Conservation (phyloP, 1,140 invertebrate genomes). For the Eumeta japonica region DNA sequence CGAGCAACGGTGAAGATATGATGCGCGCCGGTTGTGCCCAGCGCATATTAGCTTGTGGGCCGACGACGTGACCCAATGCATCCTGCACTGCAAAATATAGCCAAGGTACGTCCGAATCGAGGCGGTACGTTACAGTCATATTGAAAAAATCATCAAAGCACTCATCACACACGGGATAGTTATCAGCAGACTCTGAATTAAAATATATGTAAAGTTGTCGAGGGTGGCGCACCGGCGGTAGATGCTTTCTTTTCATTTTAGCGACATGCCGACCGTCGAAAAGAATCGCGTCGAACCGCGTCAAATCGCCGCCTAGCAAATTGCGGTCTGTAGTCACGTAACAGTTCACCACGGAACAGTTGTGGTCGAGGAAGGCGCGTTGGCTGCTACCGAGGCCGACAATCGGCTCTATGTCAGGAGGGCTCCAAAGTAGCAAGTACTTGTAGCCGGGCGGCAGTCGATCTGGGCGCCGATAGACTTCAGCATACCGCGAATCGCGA, state of each 20-base stretch:
- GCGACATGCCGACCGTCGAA: conserved; percentile 44
- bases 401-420: conserved; percentile 24
- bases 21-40: conserved; percentile 21
- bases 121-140: conserved; percentile 62
- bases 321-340: conserved; percentile 31
- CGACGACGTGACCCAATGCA: conserved; percentile 27
- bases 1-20: conserved; percentile 14
- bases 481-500: conserved; percentile 26
- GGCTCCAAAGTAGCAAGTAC: conserved; percentile 35
- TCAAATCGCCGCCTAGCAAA: conserved; percentile 29
- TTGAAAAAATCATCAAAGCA: conserved; percentile 57
- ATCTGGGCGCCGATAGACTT: conserved; percentile 26
- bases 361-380: conserved; percentile 29
- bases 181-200: conserved; percentile 52
- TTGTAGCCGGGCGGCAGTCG: conserved; percentile 25
- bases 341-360: conserved; percentile 37
- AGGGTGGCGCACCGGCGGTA: conserved; percentile 33
- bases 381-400: conserved; percentile 26
- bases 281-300: conserved; percentile 44
- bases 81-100: conserved; percentile 52
- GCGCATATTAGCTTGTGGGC: conserved; percentile 31
- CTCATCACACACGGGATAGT: conserved; percentile 32
- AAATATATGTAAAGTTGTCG: conserved; percentile 56
- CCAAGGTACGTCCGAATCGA: conserved; percentile 55
- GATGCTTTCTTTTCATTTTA: conserved; percentile 9